Evolutionary conservation across 2,888 invertebrate genomes (phyloP).

Genomic region (Ormyrus thymus): DNA sequence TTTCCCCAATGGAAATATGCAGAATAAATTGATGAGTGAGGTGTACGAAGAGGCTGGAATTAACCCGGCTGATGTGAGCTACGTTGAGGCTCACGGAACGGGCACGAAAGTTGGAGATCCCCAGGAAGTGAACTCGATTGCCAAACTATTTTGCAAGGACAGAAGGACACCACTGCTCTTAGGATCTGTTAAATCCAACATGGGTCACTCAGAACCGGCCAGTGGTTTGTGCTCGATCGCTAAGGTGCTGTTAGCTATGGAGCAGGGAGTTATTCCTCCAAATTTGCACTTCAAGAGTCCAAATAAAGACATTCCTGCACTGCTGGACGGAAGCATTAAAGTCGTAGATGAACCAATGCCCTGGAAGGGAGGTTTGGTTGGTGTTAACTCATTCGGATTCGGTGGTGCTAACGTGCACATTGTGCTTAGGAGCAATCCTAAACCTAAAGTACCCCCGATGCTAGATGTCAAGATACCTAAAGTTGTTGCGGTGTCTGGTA

Average conservation of each 20-base stretch:
- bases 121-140: slow-evolving; percentile 96
- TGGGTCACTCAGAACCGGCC: slow-evolving; percentile 98
- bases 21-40: slow-evolving; percentile 87
- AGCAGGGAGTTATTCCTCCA: slow-evolving; percentile 89
- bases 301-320: slow-evolving; percentile 93
- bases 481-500: slow-evolving; percentile 87
- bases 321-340: slow-evolving; percentile 88
- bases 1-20: slow-evolving; percentile 87
- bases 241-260: slow-evolving; percentile 95
- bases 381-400: slow-evolving; percentile 97
- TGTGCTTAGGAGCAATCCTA: slow-evolving; percentile 87
- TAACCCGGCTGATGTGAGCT: slow-evolving; percentile 88
- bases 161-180: slow-evolving; percentile 88
- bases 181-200: slow-evolving; percentile 98
- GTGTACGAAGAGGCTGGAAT: slow-evolving; percentile 90
- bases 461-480: slow-evolving; percentile 78
- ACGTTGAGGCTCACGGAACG: slow-evolving; percentile 98
- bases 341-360: slow-evolving; percentile 89
- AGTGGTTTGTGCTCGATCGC: slow-evolving; percentile 93
- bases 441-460: slow-evolving; percentile 79
- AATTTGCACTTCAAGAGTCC: slow-evolving; percentile 93
- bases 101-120: slow-evolving; percentile 99
- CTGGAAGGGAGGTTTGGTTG: slow-evolving; percentile 94
- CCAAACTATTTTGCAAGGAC: slow-evolving; percentile 91
- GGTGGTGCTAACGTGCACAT: slow-evolving; percentile 98